Evolutionary conservation across 1,140 invertebrate genomes (phyloP), one percentile per base, ranked within the genome.

Genomic region (Cotesia glomerata): DNA sequence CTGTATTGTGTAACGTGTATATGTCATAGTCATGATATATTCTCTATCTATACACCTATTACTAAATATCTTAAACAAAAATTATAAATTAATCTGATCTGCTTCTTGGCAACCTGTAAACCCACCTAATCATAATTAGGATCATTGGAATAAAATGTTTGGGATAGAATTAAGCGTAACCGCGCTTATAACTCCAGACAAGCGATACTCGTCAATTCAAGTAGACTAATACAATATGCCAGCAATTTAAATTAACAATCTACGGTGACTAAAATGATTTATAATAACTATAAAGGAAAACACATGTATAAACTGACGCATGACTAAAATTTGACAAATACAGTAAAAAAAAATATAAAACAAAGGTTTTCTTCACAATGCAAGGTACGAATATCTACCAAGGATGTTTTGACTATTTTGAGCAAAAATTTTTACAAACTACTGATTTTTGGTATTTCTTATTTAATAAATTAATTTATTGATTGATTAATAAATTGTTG

Each of bases 1-100:
- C 61, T 73, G 65, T 72, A 72, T 63, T 68, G 74, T 79, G 79
- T 78, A 72, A 77, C 79, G 78, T 79, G 76, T 85, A 74, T 75
- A 69, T 80, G 75, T 78, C 69, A 78, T 74, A 39, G 35, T n/a
- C 14, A 58, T 8, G 14, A 11, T 59, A 58, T 26, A 26, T 26
- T 26, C 34, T 59, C 51, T 14, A 58, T 8, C 26, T 65, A 66
- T 51, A 66, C 49, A 49, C n/a, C 63, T 26, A 16, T 65, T 39
- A 34, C 16, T 59, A 11, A 11, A 61, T 61, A 61, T 26, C 14
- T 61, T 61, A 14, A 56, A 16, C 18, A 14, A 18, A 56, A 26
- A 26, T 61, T 16, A n/a, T 16, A 14, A 16, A 58, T 58, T 11
- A 26, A 26, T 26, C 26, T 26, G 2, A 26, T 26, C 26, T 26